Percentiles rank a stretch among this genome's conserved stretches.
phyloP scores from a whole-genome alignment of 2,797 vertebrate genomes.

The Siniperca obscura region DNA sequence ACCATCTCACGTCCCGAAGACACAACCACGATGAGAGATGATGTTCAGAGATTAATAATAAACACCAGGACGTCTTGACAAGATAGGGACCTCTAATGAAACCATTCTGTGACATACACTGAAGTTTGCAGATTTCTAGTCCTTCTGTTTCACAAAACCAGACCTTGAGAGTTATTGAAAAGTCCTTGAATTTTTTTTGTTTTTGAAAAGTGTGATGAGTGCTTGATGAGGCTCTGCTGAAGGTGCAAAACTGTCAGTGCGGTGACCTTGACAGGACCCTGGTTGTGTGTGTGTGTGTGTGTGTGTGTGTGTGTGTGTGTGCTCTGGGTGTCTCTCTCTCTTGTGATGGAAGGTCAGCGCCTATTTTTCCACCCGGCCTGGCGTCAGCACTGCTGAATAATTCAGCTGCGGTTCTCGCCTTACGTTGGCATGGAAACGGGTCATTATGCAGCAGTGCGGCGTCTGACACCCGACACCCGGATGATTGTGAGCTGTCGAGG shows the following conservation, averaged over 20 bases:
- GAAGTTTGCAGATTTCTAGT: not conserved
- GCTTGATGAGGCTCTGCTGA: not conserved
- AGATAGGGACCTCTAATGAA: not conserved
- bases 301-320: slow-evolving; percentile 3
- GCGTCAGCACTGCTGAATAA: slow-evolving; percentile 77
- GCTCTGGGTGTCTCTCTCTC: slow-evolving; percentile 17
- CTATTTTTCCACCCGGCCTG: slow-evolving; percentile 58
- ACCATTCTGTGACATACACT: not conserved
- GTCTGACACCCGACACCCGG: slow-evolving; percentile 50
- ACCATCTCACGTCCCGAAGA: not conserved
- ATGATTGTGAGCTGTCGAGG: slow-evolving; percentile 13
- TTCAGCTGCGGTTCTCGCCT: slow-evolving; percentile 73
- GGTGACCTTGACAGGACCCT: slow-evolving; percentile 4
- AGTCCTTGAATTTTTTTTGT: not conserved
- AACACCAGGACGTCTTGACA: not conserved
- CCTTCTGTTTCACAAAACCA: not conserved
- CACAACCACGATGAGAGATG: not conserved
- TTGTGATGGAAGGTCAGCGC: slow-evolving; percentile 57
- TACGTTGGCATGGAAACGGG: slow-evolving; percentile 70
- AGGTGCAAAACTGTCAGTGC: not conserved
- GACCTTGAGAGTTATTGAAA: not conserved
- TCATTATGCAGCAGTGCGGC: slow-evolving; percentile 29
- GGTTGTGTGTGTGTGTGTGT: slow-evolving; percentile 5
- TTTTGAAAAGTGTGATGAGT: slow-evolving; percentile 3
- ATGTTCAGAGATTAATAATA: not conserved